These are phyloP conservation scores for Drosophila suboccidentalis DNA, from an alignment of 2,888 invertebrate genomes.

Conservation along the genomic window DNA sequence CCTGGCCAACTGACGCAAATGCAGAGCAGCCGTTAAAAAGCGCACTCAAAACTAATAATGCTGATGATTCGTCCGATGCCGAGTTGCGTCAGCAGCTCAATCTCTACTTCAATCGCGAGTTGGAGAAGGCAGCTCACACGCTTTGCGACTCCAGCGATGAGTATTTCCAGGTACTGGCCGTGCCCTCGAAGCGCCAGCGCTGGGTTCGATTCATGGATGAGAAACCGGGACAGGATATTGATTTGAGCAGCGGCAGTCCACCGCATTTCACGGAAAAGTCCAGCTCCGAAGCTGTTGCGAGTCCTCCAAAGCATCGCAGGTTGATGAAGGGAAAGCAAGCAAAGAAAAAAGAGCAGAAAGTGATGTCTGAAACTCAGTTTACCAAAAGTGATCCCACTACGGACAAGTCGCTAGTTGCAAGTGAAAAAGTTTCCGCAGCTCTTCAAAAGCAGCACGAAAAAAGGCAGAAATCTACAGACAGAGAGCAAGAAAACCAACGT, in stretches of 20 bases:
- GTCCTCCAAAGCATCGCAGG: not conserved
- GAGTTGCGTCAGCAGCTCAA: not conserved
- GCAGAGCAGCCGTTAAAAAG: not conserved
- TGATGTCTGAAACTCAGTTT: not conserved
- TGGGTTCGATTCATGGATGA: not conserved
- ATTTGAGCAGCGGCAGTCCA: not conserved
- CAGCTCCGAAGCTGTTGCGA: not conserved
- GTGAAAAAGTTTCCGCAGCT: not conserved
- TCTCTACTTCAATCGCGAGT: not conserved
- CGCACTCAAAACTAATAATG: not conserved
- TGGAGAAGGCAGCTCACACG: not conserved
- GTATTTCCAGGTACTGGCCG: not conserved
- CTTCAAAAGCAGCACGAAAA: not conserved
- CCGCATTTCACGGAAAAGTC: not conserved
- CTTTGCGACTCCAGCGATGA: not conserved
- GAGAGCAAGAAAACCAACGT: not conserved
- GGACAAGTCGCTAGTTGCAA: not conserved
- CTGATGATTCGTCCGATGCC: not conserved
- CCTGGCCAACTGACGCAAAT: not conserved
- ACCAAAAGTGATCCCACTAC: not conserved
- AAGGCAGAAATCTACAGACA: not conserved
- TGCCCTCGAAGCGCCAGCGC: not conserved
- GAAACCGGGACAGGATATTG: not conserved
- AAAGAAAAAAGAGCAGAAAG: not conserved
- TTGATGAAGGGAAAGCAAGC: not conserved